phyloP scores from a whole-genome alignment of 2,797 vertebrate genomes.

The Eremophila alpestris region DNA sequence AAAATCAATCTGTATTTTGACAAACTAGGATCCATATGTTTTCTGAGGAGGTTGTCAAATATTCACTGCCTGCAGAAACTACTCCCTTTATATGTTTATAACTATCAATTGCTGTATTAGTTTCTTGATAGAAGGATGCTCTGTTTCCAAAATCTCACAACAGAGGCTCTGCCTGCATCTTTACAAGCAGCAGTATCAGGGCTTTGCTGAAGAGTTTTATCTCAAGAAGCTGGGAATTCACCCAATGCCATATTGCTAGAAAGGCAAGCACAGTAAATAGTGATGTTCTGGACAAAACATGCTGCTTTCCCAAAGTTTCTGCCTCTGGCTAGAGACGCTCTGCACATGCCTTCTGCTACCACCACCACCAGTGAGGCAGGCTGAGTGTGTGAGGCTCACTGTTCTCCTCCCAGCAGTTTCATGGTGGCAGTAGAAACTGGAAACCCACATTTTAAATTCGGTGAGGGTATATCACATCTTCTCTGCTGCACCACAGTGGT shows the following conservation, averaged over 20 bases:
- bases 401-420: neutral
- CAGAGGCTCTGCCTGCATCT: neutral
- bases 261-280: neutral
- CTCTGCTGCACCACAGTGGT: neutral
- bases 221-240: neutral
- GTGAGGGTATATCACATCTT: neutral
- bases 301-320: neutral
- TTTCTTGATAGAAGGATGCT: neutral
- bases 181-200: neutral
- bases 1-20: neutral
- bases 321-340: neutral
- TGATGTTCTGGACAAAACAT: neutral
- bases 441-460: neutral
- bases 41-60: neutral
- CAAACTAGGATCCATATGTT: neutral
- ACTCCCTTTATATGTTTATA: neutral
- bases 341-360: neutral
- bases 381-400: fast-evolving
- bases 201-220: neutral
- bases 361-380: fast-evolving
- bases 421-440: neutral
- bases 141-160: neutral
- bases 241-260: neutral
- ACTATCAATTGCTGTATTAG: neutral
- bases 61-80: neutral